phyloP scores from a whole-genome alignment of 2,797 vertebrate species.

The Hydrolagus colliei region DNA sequence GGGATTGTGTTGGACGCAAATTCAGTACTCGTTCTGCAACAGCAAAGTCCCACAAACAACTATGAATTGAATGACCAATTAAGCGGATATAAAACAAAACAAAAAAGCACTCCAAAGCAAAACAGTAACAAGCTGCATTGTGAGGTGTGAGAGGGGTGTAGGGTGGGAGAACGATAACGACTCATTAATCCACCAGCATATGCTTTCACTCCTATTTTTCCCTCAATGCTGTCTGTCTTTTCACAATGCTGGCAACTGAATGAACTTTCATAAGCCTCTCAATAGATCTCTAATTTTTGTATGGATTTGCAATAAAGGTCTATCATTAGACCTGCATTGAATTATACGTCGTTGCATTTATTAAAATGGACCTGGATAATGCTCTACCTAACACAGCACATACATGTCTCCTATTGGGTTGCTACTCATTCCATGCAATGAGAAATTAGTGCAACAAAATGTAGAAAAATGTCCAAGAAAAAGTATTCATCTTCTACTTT shows the following conservation, averaged over 20 bases:
- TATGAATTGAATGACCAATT: background rate
- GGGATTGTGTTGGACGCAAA: too few species aligned
- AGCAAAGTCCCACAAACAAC: too few species aligned
- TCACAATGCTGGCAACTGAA: background rate
- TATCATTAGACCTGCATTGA: background rate
- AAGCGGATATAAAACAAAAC: conserved; percentile 12
- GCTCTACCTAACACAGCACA: background rate
- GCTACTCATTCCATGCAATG: background rate
- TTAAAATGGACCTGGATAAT: background rate
- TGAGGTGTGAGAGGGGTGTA: too few species aligned
- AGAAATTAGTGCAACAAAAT: background rate
- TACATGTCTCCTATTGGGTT: background rate
- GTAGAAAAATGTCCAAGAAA: background rate
- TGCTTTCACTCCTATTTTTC: background rate
- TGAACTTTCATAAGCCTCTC: background rate
- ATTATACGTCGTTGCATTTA: background rate
- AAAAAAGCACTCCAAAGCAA: background rate
- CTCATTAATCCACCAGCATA: background rate
- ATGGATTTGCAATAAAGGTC: background rate
- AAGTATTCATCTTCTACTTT: background rate
- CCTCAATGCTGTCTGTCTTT: background rate
- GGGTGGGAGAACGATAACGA: too few species aligned
- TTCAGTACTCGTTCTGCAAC: too few species aligned
- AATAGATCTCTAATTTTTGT: too few species aligned
- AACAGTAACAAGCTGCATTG: background rate